These are phyloP conservation scores for Montifringilla adamsi DNA, from an alignment of 2,113 vertebrate species.

Conservation along the genomic window DNA sequence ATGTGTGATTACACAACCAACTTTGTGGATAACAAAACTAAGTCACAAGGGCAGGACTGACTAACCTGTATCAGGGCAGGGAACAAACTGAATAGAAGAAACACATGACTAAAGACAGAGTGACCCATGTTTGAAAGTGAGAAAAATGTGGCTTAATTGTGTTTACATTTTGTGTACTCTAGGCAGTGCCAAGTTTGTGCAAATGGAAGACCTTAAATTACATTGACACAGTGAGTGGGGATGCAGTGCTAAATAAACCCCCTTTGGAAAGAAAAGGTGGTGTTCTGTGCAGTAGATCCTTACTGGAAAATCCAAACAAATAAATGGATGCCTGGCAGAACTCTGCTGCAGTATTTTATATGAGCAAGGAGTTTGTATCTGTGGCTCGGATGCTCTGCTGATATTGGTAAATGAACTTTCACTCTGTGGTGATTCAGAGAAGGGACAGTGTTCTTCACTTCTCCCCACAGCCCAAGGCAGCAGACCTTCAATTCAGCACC, in stretches of 20 bases:
- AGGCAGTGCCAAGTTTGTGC: background rate
- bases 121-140: background rate
- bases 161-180: background rate
- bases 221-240: background rate
- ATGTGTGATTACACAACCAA: background rate
- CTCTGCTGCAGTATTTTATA: background rate
- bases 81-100: background rate
- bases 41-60: background rate
- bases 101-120: background rate
- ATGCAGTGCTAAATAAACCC: background rate
- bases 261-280: background rate
- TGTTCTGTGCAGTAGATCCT: background rate
- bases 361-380: background rate
- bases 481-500: background rate
- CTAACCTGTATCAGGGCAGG: background rate
- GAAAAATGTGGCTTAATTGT: background rate
- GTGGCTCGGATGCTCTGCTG: background rate
- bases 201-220: background rate
- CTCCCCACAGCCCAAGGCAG: background rate
- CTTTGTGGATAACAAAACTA: background rate
- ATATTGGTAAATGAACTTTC: background rate
- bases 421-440: background rate
- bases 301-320: background rate
- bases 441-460: background rate
- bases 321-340: background rate